A percentile compares a stretch with the other conserved stretches of the same genome.
Conservation (phyloP, 2,888 invertebrate genomes). For the Plagodis dolabraria region DNA sequence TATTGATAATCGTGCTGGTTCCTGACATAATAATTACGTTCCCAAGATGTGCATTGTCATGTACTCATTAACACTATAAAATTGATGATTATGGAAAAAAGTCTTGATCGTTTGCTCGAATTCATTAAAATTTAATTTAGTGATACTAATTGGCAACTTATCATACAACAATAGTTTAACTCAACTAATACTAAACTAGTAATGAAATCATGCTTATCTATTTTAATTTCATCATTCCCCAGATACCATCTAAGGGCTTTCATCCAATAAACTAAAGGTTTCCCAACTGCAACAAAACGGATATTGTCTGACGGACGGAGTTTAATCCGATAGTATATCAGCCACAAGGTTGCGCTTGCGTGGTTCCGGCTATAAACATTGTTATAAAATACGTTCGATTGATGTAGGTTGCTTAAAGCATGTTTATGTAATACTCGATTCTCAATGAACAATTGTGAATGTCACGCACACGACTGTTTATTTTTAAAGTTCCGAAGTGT, state of each 20-base stretch:
- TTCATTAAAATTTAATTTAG: no score
- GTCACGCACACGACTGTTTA: background rate
- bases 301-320: constrained; percentile 40
- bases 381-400: constrained; percentile 18
- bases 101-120: no score
- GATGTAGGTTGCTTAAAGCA: constrained; percentile 8
- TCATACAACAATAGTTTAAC: no score
- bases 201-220: no score
- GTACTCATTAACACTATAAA: no score
- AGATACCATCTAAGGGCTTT: constrained; percentile 28
- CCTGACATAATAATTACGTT: no score
- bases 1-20: no score
- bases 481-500: no score
- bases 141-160: no score
- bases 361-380: constrained; percentile 45
- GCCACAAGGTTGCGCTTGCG: constrained; percentile 52
- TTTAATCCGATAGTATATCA: constrained; percentile 43
- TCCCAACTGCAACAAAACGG: constrained; percentile 31
- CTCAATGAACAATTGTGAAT: constrained; percentile 2
- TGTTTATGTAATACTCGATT: background rate
- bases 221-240: background rate
- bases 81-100: no score
- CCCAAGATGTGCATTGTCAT: no score
- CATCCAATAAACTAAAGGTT: constrained; percentile 33
- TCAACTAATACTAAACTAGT: no score